Percentiles rank a stretch among this genome's conserved stretches.
Conservation (phyloP, 2,797 vertebrate species). For the Gymnoscopelus braueri region DNA sequence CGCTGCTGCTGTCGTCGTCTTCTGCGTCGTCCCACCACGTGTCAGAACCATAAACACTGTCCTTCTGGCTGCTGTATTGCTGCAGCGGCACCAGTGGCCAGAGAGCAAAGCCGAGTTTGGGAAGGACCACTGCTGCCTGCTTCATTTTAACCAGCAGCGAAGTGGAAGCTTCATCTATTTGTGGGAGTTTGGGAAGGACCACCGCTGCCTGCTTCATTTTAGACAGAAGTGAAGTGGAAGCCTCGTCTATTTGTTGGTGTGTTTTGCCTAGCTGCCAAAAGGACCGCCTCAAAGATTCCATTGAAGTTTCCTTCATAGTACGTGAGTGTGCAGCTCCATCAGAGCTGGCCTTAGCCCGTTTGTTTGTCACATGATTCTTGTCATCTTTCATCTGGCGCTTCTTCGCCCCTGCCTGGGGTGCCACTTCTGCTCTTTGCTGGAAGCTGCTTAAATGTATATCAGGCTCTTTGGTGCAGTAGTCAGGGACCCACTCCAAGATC, state of each 20-base stretch:
- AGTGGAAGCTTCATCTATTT: too few relatives aligned
- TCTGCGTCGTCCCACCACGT: too few relatives aligned
- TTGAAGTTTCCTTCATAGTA: conserved; percentile 49
- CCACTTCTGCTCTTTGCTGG: conserved; percentile 34
- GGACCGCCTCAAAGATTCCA: conserved; percentile 76
- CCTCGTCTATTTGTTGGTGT: conserved; percentile 2
- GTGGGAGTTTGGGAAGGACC: too few relatives aligned
- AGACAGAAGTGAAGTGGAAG: too few relatives aligned
- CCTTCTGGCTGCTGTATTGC: too few relatives aligned
- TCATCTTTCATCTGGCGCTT: conserved; percentile 49
- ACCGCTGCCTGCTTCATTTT: too few relatives aligned
- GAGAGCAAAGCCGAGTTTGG: too few relatives aligned
- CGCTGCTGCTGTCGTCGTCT: too few relatives aligned
- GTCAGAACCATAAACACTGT: too few relatives aligned
- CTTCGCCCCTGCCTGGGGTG: conserved; percentile 25
- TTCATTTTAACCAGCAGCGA: too few relatives aligned
- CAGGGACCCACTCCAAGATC: conserved; percentile 83
- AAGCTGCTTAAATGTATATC: conserved; percentile 32
- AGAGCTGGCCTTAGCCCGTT: conserved; percentile 51
- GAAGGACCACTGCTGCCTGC: too few relatives aligned
- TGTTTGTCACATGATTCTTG: conserved; percentile 30
- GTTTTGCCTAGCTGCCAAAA: conserved; percentile 80
- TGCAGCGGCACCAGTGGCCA: too few relatives aligned
- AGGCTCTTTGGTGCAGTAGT: conserved; percentile 73
- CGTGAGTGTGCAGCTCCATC: conserved; percentile 35